These are phyloP conservation scores for Oreocharis arfaki DNA, from an alignment of 2,113 vertebrate genomes.

Conservation along the genomic window DNA sequence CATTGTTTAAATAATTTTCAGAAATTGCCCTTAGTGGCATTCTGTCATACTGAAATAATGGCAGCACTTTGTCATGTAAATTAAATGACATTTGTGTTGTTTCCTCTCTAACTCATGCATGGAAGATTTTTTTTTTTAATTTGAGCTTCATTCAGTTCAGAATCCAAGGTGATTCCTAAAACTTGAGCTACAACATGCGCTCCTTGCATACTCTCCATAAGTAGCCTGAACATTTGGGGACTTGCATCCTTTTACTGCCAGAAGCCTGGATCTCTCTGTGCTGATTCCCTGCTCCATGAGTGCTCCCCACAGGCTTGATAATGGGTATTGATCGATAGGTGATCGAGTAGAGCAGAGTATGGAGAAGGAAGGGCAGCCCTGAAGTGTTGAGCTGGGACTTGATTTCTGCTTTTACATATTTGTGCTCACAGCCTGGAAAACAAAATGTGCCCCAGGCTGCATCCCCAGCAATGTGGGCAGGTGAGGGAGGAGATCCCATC, in stretches of 20 bases:
- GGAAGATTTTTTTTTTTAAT: slow-evolving; percentile 4
- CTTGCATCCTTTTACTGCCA: background rate
- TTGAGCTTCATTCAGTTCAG: background rate
- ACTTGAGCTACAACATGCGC: background rate
- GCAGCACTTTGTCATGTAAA: slow-evolving; percentile 87
- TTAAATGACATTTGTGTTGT: slow-evolving; percentile 82
- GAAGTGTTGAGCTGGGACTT: background rate
- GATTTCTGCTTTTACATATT: background rate
- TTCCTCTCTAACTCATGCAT: slow-evolving; percentile 35
- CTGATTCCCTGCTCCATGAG: background rate
- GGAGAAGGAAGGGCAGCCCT: background rate
- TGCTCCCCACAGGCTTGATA: background rate
- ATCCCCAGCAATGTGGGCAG: fast-evolving
- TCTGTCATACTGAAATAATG: slow-evolving; percentile 86
- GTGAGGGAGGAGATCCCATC: background rate
- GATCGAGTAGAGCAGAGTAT: fast-evolving
- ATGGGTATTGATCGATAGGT: no score
- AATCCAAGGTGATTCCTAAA: slow-evolving; percentile 20
- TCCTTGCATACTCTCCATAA: background rate
- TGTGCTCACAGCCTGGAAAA: background rate
- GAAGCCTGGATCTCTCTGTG: background rate
- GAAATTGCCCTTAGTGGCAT: slow-evolving; percentile 89
- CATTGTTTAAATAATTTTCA: slow-evolving; percentile 97
- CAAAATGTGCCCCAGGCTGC: fast-evolving
- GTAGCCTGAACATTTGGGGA: background rate